phyloP scores from a whole-genome alignment of 2,113 vertebrate genomes.

The Coracopsis vasa region DNA sequence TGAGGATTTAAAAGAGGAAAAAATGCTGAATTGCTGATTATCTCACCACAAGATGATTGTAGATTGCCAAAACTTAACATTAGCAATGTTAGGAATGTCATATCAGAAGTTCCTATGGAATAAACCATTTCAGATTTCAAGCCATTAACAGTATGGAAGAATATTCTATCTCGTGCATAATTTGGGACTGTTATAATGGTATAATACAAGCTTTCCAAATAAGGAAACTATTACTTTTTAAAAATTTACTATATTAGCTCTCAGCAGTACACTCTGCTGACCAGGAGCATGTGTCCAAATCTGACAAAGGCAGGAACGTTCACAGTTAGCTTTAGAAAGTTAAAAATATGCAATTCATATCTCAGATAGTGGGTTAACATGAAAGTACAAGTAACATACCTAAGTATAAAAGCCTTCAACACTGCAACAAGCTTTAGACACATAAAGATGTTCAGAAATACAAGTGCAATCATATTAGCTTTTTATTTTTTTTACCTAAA shows the following conservation, averaged over 20 bases:
- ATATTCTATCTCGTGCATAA: neutral
- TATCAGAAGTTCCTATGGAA: neutral
- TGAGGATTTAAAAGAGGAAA: neutral
- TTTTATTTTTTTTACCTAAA: conserved; percentile 79
- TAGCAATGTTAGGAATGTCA: neutral
- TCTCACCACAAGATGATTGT: neutral
- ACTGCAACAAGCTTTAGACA: neutral
- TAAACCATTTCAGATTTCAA: neutral
- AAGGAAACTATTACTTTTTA: neutral
- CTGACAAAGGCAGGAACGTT: neutral
- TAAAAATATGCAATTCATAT: neutral
- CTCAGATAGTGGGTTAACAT: neutral
- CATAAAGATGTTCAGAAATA: neutral
- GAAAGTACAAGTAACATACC: neutral
- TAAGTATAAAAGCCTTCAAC: neutral
- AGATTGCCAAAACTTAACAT: neutral
- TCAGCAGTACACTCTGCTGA: neutral
- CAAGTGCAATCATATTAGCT: neutral
- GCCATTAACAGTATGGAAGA: neutral
- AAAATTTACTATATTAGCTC: neutral
- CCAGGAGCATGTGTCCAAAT: neutral
- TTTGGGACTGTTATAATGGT: neutral
- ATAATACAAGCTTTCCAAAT: neutral
- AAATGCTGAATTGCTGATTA: neutral
- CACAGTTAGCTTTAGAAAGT: neutral